Percentiles rank a stretch among this genome's conserved stretches.
phyloP scores from a whole-genome alignment of 2,113 vertebrate species.

The Thamnaconus septentrionalis region DNA sequence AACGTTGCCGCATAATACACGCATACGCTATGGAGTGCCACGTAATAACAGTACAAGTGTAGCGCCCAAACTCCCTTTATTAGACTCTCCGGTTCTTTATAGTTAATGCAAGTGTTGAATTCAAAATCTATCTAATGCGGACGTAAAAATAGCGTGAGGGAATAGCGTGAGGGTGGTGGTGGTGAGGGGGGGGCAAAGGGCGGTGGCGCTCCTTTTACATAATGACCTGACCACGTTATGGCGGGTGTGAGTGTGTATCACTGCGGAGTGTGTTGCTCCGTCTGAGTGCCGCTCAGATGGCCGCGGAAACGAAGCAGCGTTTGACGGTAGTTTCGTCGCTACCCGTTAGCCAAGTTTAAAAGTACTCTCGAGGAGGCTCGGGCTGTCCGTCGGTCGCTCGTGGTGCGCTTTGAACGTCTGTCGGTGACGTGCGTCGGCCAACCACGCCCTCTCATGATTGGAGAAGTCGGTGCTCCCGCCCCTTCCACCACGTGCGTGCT shows the following conservation, averaged over 20 bases:
- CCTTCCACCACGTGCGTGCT: constrained; percentile 78
- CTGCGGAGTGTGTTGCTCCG: too few relatives aligned
- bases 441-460: constrained; percentile 49
- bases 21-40: too few relatives aligned
- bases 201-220: constrained; percentile 76
- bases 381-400: not conserved
- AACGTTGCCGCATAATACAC: constrained; percentile 38
- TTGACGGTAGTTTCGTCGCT: too few relatives aligned
- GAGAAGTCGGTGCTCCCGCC: constrained; percentile 45
- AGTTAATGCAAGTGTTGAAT: not conserved
- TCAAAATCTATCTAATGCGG: not conserved
- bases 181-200: constrained; percentile 51
- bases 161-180: not conserved
- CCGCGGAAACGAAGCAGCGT: too few relatives aligned
- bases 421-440: constrained; percentile 70
- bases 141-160: not conserved
- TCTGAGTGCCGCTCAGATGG: too few relatives aligned
- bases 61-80: too few relatives aligned
- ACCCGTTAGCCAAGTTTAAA: too few relatives aligned
- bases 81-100: not conserved
- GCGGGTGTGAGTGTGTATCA: too few relatives aligned
- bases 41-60: too few relatives aligned
- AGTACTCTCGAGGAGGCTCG: too few relatives aligned
- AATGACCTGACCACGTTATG: constrained; percentile 58
- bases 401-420: constrained; percentile 44